Evolutionary conservation across 2,888 invertebrate genomes (phyloP).

Genomic region (Rugalucina vietnamica): DNA sequence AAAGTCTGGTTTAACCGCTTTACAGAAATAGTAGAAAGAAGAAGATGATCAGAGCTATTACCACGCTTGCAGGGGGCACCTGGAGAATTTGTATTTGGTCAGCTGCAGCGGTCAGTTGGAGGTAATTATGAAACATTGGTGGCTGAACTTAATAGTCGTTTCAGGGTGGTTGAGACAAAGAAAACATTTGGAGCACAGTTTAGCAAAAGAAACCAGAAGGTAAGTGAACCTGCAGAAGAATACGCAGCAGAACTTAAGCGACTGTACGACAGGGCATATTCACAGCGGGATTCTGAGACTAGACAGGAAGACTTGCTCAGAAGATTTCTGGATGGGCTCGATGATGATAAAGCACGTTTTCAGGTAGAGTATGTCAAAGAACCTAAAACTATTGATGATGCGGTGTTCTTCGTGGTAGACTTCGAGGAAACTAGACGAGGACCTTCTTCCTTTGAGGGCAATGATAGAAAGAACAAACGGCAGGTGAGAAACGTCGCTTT

Average conservation of each 20-base stretch:
- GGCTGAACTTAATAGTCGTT: slow-evolving; percentile 8
- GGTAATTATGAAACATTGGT: background rate
- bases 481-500: background rate
- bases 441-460: background rate
- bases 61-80: background rate
- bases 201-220: slow-evolving; percentile 2
- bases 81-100: slow-evolving; percentile 9
- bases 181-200: slow-evolving; percentile 27
- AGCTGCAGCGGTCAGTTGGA: background rate
- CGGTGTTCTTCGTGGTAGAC: slow-evolving; percentile 32
- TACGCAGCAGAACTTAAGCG: slow-evolving; percentile 31
- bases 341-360: slow-evolving; percentile 25
- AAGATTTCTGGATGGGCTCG: slow-evolving; percentile 20
- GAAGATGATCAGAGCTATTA: background rate
- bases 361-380: slow-evolving; percentile 35
- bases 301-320: slow-evolving; percentile 28
- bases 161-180: slow-evolving; percentile 11
- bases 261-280: slow-evolving; percentile 30
- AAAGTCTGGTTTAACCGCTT: background rate
- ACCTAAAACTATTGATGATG: slow-evolving; percentile 26
- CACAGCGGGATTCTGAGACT: background rate
- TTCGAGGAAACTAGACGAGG: slow-evolving; percentile 4
- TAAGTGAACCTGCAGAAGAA: slow-evolving; percentile 21
- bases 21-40: background rate
- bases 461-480: background rate